Evolutionary conservation across 2,888 invertebrate genomes (phyloP).

Genomic region (Melinopterus prodromus): DNA sequence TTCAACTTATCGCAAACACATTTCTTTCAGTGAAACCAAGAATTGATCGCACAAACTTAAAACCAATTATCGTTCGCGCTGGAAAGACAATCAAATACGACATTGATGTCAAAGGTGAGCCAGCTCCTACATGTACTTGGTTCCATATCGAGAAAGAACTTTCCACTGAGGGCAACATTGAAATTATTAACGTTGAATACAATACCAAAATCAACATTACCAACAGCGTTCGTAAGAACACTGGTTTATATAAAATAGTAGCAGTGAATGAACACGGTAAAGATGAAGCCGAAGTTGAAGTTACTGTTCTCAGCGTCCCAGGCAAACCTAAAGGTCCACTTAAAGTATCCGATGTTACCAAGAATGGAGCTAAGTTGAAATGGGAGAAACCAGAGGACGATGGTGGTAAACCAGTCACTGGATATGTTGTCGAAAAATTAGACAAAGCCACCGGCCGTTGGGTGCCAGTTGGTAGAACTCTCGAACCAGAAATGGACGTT

Average conservation of each 20-base stretch:
- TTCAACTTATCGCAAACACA: neutral
- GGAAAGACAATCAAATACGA: constrained; percentile 94
- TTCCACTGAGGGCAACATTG: constrained; percentile 73
- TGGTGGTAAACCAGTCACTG: constrained; percentile 92
- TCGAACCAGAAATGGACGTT: constrained; percentile 87
- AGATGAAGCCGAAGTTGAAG: constrained; percentile 93
- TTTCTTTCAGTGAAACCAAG: constrained; percentile 86
- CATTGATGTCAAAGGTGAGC: constrained; percentile 94
- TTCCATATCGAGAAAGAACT: constrained; percentile 81
- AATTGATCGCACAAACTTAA: constrained; percentile 94
- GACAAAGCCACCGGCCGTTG: constrained; percentile 92
- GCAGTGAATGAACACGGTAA: constrained; percentile 92
- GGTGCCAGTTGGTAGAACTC: constrained; percentile 91
- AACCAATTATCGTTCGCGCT: constrained; percentile 87
- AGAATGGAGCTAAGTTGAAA: constrained; percentile 86
- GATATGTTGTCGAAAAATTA: constrained; percentile 92
- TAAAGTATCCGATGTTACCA: constrained; percentile 87
- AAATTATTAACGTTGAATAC: constrained; percentile 87
- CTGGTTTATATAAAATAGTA: constrained; percentile 88
- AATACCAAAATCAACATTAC: constrained; percentile 87
- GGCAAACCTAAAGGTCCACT: constrained; percentile 89
- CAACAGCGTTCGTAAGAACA: constrained; percentile 82
- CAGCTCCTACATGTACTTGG: constrained; percentile 94
- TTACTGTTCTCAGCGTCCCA: constrained; percentile 78
- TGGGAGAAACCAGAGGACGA: constrained; percentile 97